A percentile compares a stretch with the other conserved stretches of the same genome.
phyloP scores from a whole-genome alignment of 2,113 vertebrate genomes.

The Cinclus cinclus region DNA sequence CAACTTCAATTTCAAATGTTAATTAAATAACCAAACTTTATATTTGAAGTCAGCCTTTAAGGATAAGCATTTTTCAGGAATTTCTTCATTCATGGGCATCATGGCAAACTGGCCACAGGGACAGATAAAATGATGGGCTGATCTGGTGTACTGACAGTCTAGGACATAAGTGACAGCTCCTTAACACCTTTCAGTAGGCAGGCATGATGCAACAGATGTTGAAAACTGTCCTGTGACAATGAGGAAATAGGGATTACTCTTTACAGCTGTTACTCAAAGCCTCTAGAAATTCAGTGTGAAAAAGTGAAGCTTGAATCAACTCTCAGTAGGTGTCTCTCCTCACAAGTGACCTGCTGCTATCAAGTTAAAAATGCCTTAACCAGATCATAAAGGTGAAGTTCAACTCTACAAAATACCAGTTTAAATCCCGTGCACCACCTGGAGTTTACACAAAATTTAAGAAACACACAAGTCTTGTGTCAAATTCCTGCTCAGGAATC shows the following conservation, averaged over 20 bases:
- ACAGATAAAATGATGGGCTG: background rate
- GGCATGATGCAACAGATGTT: background rate
- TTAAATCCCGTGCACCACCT: background rate
- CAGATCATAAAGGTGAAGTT: background rate
- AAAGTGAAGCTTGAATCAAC: background rate
- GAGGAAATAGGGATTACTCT: background rate
- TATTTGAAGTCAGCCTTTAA: background rate
- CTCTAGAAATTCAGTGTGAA: background rate
- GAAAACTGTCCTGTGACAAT: background rate
- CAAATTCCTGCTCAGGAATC: slow-evolving; percentile 6
- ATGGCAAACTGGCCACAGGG: background rate
- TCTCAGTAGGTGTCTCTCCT: background rate
- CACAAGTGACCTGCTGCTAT: background rate
- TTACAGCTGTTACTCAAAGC: background rate
- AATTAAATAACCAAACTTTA: background rate
- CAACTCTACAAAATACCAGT: background rate
- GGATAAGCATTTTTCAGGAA: background rate
- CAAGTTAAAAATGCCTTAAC: background rate
- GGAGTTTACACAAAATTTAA: slow-evolving; percentile 9
- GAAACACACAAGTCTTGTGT: background rate
- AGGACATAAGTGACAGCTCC: background rate
- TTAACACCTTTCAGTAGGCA: background rate
- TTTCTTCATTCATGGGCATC: background rate
- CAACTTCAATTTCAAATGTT: background rate
- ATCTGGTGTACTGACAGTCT: background rate